Evolutionary conservation across 2,888 invertebrate species (phyloP).

Genomic region (Neuroscelio doddi): DNA sequence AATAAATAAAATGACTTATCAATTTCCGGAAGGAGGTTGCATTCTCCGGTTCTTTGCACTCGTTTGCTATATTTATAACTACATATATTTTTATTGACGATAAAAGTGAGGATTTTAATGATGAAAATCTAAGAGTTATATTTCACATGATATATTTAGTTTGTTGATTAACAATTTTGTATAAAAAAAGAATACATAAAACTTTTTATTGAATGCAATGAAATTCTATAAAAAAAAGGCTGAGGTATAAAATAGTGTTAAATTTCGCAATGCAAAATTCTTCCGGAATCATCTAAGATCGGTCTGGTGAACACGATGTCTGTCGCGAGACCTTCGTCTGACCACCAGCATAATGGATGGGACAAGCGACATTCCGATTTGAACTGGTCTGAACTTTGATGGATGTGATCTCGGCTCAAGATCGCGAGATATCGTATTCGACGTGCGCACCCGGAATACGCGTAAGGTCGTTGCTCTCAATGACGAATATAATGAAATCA

Average conservation of each 20-base stretch:
- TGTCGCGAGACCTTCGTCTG: conserved; percentile 23
- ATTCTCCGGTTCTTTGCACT: conserved; percentile 14
- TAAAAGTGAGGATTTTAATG: too few relatives aligned
- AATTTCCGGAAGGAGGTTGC: conserved; percentile 26
- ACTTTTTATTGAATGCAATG: too few relatives aligned
- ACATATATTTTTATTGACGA: too few relatives aligned
- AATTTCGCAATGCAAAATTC: too few relatives aligned
- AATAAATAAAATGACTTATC: conserved; percentile 32
- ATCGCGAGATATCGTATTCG: conserved; percentile 24
- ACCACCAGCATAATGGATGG: conserved; percentile 24
- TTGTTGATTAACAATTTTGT: too few relatives aligned
- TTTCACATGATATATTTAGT: too few relatives aligned
- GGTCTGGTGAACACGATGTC: conserved; percentile 22
- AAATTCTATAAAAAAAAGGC: too few relatives aligned
- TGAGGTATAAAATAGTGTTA: too few relatives aligned
- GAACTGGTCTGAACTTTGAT: conserved; percentile 35
- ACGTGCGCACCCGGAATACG: conserved; percentile 37
- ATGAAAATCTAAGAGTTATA: too few relatives aligned
- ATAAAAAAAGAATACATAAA: too few relatives aligned
- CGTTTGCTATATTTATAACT: too few relatives aligned
- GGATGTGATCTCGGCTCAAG: conserved; percentile 36
- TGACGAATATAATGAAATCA: conserved; percentile 24
- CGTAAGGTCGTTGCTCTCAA: conserved; percentile 25
- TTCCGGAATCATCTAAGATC: conserved; percentile 22
- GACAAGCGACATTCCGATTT: conserved; percentile 25